Base-by-base conservation (phyloP, 1,140 invertebrate genomes). In the Neomicropteryx cornuta region DNA sequence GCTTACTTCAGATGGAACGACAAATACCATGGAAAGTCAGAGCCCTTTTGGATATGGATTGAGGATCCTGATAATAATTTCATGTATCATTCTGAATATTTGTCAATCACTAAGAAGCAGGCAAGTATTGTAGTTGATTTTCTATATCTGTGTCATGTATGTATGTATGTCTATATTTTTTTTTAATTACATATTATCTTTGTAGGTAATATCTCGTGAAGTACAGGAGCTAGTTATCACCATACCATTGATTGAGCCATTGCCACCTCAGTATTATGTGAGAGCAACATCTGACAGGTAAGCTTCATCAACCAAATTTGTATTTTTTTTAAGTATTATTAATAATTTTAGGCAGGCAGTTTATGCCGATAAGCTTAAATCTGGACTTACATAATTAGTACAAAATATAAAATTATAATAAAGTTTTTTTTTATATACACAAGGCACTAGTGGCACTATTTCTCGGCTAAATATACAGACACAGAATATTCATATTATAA, bases 41-140 rank as follows among this genome's bases (percentile, higher is more conserved):
- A 98, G 65, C 75, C 83, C 2, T 99, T 97, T 64, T 98, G 92
- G 88, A 79, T 99, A 34, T 97, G 95, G 91, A 83, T 99, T 11
- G 94, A 97, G 66, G 93, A 99, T 67, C 83, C 92, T 0, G 84
- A 90, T 10, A 86, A 73, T 40, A 91, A 97, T 60, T 81, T 79
- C 46, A 97, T 99, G 54, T 95, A 97, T 60, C 96, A 99, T 68
- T 85, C 86, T 34, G 97, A 99, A 57, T 84, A 88, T 50, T 89
- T 98, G 57, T 72, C 86, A 10, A 60, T 98, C 2, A 87, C 82
- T 13, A 86, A 84, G 62, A 90, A 89, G 68, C 81, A 87, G 71
- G 88, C 93, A 54, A 52, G 57, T 46, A 36, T 46, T 22, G 36
- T 54, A 23, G 8, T 27, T 8, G 13, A 8, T 27, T 27, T 27